Evolutionary conservation across 1,140 invertebrate species (phyloP), one percentile per base, ranked within the genome.

Genomic region (Copidosoma floridanum): DNA sequence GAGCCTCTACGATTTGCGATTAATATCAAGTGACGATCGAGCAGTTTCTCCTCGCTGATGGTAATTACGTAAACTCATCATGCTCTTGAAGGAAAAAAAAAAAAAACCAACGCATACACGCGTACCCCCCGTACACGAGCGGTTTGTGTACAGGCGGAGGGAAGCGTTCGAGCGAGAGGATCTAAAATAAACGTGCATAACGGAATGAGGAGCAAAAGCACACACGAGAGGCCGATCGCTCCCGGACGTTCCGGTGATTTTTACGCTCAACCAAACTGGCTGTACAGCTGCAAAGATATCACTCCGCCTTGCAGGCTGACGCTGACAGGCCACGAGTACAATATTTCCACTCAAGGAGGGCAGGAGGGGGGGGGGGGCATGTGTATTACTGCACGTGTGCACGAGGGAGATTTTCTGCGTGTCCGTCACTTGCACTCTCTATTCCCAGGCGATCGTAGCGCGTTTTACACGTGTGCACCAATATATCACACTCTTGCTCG

Each of bases 391-490:
- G 18, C 11, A 23, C 14, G 14, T 14, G 44, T 14, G 43, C 27
- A 27, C 26, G 27, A 10, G 21, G 11, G 43, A 12, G 26, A 27
- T n/a, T 24, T 29, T 57, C 32, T n/a, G n/a, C 38, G 44, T 38
- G 20, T 48, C 51, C 58, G 40, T 57, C 61, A 57, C 61, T 63
- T 57, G 53, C 55, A 43, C 54, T 57, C 50, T 63, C 50, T 43
- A 57, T 62, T 62, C 38, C 37, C 40, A 57, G 29, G 23, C 21
- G 14, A n/a, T n/a, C n/a, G n/a, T n/a, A n/a, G n/a, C n/a, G n/a
- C n/a, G n/a, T n/a, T n/a, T n/a, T n/a, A n/a, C n/a, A n/a, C n/a
- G n/a, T n/a, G n/a, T n/a, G n/a, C n/a, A n/a, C n/a, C n/a, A n/a
- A n/a, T n/a, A n/a, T n/a, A n/a, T n/a, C n/a, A n/a, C n/a, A n/a